phyloP scores from a whole-genome alignment of 2,888 invertebrate genomes.

The Heliothis peltigera region DNA sequence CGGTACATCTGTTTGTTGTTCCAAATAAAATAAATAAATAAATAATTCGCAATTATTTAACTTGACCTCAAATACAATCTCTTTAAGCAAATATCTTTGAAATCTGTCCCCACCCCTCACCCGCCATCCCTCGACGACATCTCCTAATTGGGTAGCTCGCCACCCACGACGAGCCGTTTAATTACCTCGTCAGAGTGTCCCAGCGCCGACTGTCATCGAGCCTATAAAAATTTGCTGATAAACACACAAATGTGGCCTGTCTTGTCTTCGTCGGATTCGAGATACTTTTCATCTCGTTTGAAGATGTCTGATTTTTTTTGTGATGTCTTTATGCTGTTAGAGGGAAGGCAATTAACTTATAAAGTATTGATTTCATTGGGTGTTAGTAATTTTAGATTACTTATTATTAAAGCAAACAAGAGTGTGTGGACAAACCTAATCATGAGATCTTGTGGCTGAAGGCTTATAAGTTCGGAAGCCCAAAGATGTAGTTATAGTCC shows the following conservation, averaged over 20 bases:
- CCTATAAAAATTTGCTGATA: constrained; percentile 50
- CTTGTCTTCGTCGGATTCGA: constrained; percentile 12
- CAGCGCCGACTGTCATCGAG: constrained; percentile 41
- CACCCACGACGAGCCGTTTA: constrained; percentile 48
- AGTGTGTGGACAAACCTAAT: no score
- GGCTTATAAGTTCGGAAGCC: no score
- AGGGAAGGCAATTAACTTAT: no score
- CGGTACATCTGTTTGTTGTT: no score
- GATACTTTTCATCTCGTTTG: constrained; percentile 42
- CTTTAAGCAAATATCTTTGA: neutral
- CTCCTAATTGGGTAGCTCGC: constrained; percentile 41
- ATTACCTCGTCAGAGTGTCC: constrained; percentile 41
- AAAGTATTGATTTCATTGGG: neutral
- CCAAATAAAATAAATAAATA: no score
- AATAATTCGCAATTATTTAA: no score
- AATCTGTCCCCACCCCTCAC: neutral
- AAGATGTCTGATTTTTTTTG: constrained; percentile 28
- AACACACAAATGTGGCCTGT: constrained; percentile 19
- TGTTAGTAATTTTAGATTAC: neutral
- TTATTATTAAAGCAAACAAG: neutral
- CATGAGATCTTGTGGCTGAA: no score
- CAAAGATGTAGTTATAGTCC: no score
- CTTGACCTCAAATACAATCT: no score
- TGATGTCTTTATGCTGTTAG: neutral
- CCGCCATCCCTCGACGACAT: constrained; percentile 14